Conservation (phyloP, 2,888 invertebrate species). For the Melinopterus prodromus region DNA sequence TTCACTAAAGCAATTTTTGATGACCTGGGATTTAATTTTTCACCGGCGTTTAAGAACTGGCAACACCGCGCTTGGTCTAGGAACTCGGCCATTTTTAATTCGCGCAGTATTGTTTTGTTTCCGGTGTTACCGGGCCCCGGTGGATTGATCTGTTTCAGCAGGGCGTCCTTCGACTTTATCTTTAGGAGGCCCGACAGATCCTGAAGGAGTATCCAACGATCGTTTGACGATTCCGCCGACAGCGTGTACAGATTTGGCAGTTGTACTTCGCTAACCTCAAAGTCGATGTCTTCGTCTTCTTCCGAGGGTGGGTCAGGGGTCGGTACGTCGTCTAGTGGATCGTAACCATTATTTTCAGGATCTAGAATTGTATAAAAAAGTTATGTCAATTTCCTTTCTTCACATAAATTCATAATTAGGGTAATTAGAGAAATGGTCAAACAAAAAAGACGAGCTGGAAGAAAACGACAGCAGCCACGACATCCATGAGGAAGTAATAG, state of each 20-base stretch:
- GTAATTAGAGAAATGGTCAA: neutral
- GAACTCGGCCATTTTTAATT: slow-evolving; percentile 82
- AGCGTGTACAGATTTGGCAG: slow-evolving; percentile 84
- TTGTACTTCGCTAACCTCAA: slow-evolving; percentile 82
- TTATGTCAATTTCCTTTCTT: neutral
- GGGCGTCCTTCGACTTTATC: slow-evolving; percentile 82
- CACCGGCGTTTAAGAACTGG: slow-evolving; percentile 79
- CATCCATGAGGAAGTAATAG: too few relatives aligned
- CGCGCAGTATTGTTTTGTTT: slow-evolving; percentile 63
- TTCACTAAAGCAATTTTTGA: slow-evolving; percentile 84
- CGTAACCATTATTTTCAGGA: slow-evolving; percentile 66
- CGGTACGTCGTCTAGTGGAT: slow-evolving; percentile 66
- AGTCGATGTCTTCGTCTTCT: slow-evolving; percentile 72
- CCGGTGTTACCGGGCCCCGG: slow-evolving; percentile 60
- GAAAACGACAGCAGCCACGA: neutral
- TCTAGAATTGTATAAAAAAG: slow-evolving; percentile 53
- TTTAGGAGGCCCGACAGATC: slow-evolving; percentile 80
- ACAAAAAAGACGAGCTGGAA: neutral
- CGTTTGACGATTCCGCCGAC: slow-evolving; percentile 69
- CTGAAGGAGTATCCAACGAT: slow-evolving; percentile 83
- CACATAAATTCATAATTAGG: neutral
- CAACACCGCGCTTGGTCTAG: slow-evolving; percentile 82
- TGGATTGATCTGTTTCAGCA: slow-evolving; percentile 76
- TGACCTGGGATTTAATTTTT: slow-evolving; percentile 80
- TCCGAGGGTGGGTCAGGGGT: slow-evolving; percentile 62